These are phyloP conservation scores for Heteractis magnifica DNA, from an alignment of 92 coral and sea anemone genomes.

Conservation along the genomic window DNA sequence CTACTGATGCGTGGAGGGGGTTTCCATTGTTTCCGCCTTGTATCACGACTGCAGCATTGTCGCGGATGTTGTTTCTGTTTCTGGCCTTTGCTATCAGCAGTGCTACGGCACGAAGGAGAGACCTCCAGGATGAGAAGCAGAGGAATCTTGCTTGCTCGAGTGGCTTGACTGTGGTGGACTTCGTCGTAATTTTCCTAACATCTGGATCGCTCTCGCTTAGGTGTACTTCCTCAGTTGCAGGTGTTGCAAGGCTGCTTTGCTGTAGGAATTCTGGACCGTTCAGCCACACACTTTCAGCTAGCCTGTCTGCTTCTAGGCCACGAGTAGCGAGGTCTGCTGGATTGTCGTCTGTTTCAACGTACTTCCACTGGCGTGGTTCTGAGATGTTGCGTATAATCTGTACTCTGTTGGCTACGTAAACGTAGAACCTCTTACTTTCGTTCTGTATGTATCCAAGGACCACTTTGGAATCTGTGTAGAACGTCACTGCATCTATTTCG, in stretches of 20 bases:
- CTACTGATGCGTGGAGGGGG: background rate
- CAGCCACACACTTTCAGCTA: background rate
- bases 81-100: constrained; percentile 6
- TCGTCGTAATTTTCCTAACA: constrained; percentile 10
- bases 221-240: background rate
- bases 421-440: constrained; percentile 47
- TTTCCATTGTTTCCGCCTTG: background rate
- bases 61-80: background rate
- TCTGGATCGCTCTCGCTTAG: constrained; percentile 39
- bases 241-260: background rate
- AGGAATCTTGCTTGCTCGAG: background rate
- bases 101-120: constrained; percentile 23
- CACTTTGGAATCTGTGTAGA: constrained; percentile 56
- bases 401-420: constrained; percentile 55
- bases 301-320: background rate
- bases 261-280: background rate
- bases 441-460: constrained; percentile 58
- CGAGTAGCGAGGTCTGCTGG: constrained; percentile 52
- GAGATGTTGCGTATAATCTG: constrained; percentile 43
- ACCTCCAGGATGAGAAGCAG: constrained; percentile 19
- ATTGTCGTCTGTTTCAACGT: constrained; percentile 35
- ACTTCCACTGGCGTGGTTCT: constrained; percentile 33
- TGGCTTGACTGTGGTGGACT: background rate
- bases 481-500: constrained; percentile 9
- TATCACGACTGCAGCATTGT: background rate